phyloP scores from a whole-genome alignment of 2,797 vertebrate genomes.

The Anguilla obscura region DNA sequence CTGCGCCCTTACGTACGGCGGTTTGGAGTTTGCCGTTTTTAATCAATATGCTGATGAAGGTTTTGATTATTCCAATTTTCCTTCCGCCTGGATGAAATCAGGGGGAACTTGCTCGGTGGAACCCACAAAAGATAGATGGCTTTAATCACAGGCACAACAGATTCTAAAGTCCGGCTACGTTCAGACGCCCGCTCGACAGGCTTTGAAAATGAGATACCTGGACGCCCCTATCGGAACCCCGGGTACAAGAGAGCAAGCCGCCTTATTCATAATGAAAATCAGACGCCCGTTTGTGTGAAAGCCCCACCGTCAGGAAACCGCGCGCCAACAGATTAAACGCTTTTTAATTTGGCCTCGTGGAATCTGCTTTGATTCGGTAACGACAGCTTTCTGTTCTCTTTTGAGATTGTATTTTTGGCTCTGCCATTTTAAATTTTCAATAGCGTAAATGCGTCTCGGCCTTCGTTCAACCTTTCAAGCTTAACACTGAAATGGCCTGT shows the following conservation, averaged over 20 bases:
- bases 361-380: not conserved
- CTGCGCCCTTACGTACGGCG: not conserved
- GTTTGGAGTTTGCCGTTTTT: conserved; percentile 22
- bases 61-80: conserved; percentile 24
- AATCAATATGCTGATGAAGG: conserved; percentile 34
- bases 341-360: not conserved
- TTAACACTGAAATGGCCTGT: conserved; percentile 3
- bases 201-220: conserved; percentile 12
- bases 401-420: not conserved
- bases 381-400: not conserved
- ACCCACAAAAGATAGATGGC: conserved; percentile 14
- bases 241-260: not conserved
- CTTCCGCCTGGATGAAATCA: conserved; percentile 17
- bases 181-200: not conserved
- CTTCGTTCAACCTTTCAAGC: not conserved
- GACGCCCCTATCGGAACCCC: not conserved
- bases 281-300: conserved; percentile 1
- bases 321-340: not conserved
- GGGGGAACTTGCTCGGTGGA: not conserved
- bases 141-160: conserved; percentile 13
- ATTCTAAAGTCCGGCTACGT: not conserved
- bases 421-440: not conserved
- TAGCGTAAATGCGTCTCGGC: not conserved
- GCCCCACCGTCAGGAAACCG: not conserved
- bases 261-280: not conserved